Base-by-base conservation (phyloP, 2,888 invertebrate genomes). In the Caenorhabditis afra region DNA sequence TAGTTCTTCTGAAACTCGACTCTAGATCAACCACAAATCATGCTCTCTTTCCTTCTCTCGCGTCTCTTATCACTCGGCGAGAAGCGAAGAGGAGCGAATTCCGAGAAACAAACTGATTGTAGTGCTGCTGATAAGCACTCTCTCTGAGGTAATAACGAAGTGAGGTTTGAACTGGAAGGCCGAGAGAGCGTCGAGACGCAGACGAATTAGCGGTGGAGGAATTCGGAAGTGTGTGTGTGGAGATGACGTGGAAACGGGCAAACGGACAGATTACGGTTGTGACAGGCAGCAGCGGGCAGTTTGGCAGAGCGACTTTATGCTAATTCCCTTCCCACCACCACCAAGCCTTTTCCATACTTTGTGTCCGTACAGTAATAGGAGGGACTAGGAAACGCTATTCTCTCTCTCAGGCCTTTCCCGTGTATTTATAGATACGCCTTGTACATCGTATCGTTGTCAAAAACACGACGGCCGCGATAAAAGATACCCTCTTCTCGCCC, bases 11-110 rank as follows among this genome's bases (percentile, higher is more conserved):
- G 22, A 58, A 37, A 50, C 50, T 22, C 35, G 20, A 52, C 29
- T 41, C 35, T 58, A 59, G 65, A 65, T 74, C 65, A 65, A 65
- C 73, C 65, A 74, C 73, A 59, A 65, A 58, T 65, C 58, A 58
- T 65, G 52, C 61, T 71, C 70, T 49, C 55, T 58, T 23, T 41
- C 29, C 16, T 18, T 59, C 4, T 35, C 41, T 65, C 16, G 18
- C 16, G n/a, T 7, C 14, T 52, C 50, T 65, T 65, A 53, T 52
- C 65, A 53, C 37, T n/a, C 53, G 22, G 11, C 22, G 8, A 44
- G 41, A 59, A 47, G 47, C 59, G 61, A 61, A 62, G 70, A 39
- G 61, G 70, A 61, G 45, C 10, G 65, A 74, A 65, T 65, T 74
- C 65, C 65, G 64, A 65, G 73, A 59, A 65, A 65, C 35, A 47